These are phyloP conservation scores for Monochamus alternatus DNA, from an alignment of 2,888 invertebrate species.

Conservation along the genomic window DNA sequence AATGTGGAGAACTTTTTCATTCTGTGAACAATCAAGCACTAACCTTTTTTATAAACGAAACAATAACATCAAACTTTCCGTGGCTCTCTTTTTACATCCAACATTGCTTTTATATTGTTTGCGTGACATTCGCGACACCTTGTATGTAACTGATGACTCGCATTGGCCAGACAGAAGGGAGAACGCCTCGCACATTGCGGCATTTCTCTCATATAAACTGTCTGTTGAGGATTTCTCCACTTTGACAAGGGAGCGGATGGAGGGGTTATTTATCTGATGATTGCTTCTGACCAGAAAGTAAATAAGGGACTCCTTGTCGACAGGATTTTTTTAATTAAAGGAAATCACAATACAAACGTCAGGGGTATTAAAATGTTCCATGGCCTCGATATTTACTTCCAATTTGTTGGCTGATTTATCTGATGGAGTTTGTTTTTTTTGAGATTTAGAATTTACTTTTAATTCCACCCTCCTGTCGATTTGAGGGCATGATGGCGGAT, in stretches of 20 bases:
- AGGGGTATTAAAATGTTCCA: conserved; percentile 24
- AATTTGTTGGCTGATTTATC: conserved; percentile 26
- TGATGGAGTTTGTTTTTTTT: not conserved
- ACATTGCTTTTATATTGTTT: no score
- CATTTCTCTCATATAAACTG: conserved; percentile 18
- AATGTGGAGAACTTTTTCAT: no score
- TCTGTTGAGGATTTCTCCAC: conserved; percentile 18
- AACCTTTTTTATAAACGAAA: no score
- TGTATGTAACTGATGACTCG: no score
- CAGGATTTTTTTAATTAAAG: conserved; percentile 32
- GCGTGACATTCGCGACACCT: no score
- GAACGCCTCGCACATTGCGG: not conserved
- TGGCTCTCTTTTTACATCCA: no score
- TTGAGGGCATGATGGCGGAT: no score
- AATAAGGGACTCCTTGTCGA: conserved; percentile 20
- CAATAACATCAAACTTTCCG: no score
- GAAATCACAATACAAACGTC: conserved; percentile 27
- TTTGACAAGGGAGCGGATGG: conserved; percentile 14
- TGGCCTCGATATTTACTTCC: conserved; percentile 16
- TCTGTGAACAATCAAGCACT: no score
- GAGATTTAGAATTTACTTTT: conserved; percentile 19
- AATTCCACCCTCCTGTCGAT: not conserved
- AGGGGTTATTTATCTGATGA: conserved; percentile 29
- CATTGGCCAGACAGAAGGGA: not conserved
- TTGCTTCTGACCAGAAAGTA: conserved; percentile 28